Conservation (phyloP, 2,113 vertebrate genomes). For the Notarius quadriscutis region DNA sequence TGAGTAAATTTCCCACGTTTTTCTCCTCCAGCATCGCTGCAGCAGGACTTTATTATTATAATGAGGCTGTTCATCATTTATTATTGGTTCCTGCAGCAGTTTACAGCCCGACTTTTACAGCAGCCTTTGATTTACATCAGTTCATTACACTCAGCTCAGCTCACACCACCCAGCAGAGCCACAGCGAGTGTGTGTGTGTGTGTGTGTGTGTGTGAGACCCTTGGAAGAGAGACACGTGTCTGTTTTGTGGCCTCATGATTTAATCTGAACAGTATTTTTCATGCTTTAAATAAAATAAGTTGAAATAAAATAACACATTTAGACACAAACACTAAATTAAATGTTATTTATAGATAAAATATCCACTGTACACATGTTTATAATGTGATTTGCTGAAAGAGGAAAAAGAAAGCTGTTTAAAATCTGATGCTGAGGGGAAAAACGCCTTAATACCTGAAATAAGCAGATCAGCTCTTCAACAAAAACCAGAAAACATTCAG, state of each 20-base stretch:
- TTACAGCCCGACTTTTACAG: slow-evolving; percentile 33
- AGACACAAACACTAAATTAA: neutral
- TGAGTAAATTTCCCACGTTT: neutral
- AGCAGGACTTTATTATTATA: slow-evolving; percentile 31
- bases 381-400: too few relatives aligned
- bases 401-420: neutral
- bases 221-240: neutral
- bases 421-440: neutral
- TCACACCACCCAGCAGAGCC: neutral
- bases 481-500: too few relatives aligned
- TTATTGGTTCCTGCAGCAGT: slow-evolving; percentile 35
- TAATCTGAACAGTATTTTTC: neutral
- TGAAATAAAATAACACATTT: neutral
- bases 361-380: neutral
- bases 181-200: neutral
- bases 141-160: slow-evolving; percentile 4
- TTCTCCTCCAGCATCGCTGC: neutral
- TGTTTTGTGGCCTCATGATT: neutral
- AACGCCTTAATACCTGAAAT: neutral
- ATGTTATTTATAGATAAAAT: neutral
- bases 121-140: slow-evolving; percentile 41
- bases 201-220: neutral
- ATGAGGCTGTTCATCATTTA: slow-evolving; percentile 31
- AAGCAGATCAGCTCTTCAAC: too few relatives aligned
- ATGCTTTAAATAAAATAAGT: neutral